These are phyloP conservation scores for Brachyrhaphis roseni DNA, from an alignment of 2,797 vertebrate genomes.

Conservation along the genomic window DNA sequence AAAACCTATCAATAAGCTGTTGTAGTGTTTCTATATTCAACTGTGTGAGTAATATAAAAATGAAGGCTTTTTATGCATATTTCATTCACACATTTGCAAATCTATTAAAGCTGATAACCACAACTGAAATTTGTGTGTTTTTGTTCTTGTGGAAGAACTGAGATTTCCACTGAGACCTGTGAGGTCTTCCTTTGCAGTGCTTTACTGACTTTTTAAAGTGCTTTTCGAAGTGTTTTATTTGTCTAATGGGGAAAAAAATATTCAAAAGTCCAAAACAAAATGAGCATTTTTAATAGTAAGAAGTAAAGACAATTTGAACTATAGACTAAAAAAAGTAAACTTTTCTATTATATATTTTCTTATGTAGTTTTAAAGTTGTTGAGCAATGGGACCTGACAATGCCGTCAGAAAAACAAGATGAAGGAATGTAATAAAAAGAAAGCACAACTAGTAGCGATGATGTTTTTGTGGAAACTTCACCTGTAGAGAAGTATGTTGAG, in stretches of 20 bases:
- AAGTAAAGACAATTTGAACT: background rate
- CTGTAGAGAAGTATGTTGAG: too few species aligned
- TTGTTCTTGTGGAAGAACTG: background rate
- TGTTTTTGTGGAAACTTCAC: too few species aligned
- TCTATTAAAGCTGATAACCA: slow-evolving; percentile 42
- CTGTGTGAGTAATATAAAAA: slow-evolving; percentile 27
- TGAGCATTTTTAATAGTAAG: background rate
- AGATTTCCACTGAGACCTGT: background rate
- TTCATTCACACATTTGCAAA: slow-evolving; percentile 46
- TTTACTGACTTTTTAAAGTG: background rate
- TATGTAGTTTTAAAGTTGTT: too few species aligned
- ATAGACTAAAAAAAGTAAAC: background rate
- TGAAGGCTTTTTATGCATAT: slow-evolving; percentile 23
- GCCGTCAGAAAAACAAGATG: too few species aligned
- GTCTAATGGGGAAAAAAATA: background rate
- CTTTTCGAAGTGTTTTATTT: background rate
- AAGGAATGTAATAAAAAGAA: too few species aligned
- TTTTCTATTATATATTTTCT: background rate
- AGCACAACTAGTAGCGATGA: too few species aligned
- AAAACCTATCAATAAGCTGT: slow-evolving; percentile 53
- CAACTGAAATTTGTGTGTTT: slow-evolving; percentile 2
- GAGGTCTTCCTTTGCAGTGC: background rate
- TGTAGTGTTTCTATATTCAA: slow-evolving; percentile 29
- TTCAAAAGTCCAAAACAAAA: background rate
- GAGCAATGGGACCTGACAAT: too few species aligned